Evolutionary conservation across 2,888 invertebrate genomes (phyloP).

Genomic region (Drosophila affinis): DNA sequence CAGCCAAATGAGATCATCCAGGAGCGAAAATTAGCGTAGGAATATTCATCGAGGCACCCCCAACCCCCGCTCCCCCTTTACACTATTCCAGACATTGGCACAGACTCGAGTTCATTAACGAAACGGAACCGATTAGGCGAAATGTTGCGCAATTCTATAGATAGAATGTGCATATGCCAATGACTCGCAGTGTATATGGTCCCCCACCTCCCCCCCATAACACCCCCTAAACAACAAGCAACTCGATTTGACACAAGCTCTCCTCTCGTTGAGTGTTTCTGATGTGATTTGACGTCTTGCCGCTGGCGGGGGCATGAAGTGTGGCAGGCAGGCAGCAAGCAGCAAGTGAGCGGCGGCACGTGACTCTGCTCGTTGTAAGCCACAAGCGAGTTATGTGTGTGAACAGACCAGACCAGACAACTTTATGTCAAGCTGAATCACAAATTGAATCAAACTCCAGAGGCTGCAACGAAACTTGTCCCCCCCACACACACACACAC

Average conservation of each 20-base stretch:
- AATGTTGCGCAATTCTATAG: constrained; percentile 1
- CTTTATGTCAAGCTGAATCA: constrained; percentile 55
- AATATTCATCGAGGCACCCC: background rate
- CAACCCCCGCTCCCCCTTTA: too few species aligned
- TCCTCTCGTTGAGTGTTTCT: constrained; percentile 53
- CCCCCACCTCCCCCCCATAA: too few species aligned
- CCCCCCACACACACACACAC: background rate
- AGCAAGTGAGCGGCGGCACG: constrained; percentile 52
- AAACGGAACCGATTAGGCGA: background rate
- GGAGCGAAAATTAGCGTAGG: background rate
- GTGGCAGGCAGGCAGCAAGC: constrained; percentile 1
- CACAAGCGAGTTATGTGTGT: constrained; percentile 66
- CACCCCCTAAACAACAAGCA: background rate
- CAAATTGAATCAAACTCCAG: constrained; percentile 73
- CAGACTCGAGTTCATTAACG: background rate
- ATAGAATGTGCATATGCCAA: background rate
- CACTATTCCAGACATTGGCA: background rate
- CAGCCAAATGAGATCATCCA: constrained; percentile 13
- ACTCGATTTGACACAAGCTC: constrained; percentile 31
- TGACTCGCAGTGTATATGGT: background rate
- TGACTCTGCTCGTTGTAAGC: constrained; percentile 61
- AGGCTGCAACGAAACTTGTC: constrained; percentile 68
- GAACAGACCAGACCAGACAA: constrained; percentile 41
- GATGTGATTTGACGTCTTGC: constrained; percentile 68
- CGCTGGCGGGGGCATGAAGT: background rate